A percentile compares a stretch with the other conserved stretches of the same genome.
These are phyloP conservation scores for Mycetomoellerius zeteki DNA, from an alignment of 1,140 invertebrate species.

Conservation along the genomic window DNA sequence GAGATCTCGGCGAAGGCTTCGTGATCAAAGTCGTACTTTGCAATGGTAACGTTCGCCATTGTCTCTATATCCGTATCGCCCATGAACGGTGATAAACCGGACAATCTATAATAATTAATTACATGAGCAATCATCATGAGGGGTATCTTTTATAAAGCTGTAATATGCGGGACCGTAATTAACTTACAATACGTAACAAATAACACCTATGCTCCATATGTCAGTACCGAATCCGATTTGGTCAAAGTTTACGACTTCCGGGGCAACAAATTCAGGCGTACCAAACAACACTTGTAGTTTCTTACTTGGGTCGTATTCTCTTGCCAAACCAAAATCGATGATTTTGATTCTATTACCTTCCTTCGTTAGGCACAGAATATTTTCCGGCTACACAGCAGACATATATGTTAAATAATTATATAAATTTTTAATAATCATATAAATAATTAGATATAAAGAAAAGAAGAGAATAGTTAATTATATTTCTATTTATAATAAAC, in stretches of 20 bases:
- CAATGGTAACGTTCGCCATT: constrained; percentile 98
- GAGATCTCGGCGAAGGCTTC: constrained; percentile 97
- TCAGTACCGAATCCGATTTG: constrained; percentile 97
- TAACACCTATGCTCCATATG: constrained; percentile 99
- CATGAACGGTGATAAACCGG: constrained; percentile 99
- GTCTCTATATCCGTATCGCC: constrained; percentile 98
- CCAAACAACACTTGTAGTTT: constrained; percentile 97
- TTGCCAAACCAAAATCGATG: constrained; percentile 98
- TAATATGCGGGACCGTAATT: constrained; percentile 8
- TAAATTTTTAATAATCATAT: too few relatives aligned
- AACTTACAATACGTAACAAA: constrained; percentile 99
- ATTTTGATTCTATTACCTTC: constrained; percentile 99
- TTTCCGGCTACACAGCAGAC: constrained; percentile 93
- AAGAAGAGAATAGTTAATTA: constrained; percentile 9
- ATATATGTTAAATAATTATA: neutral
- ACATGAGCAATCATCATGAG: neutral
- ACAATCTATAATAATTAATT: constrained; percentile 90
- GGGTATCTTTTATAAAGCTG: neutral
- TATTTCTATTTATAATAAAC: neutral
- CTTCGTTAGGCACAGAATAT: constrained; percentile 97
- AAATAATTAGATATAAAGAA: neutral
- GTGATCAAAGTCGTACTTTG: constrained; percentile 98
- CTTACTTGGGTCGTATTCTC: constrained; percentile 96
- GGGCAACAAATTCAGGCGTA: constrained; percentile 99
- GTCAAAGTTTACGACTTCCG: constrained; percentile 99